Evolutionary conservation across 1,140 invertebrate genomes (phyloP).

Genomic region (Drosophila dunni): DNA sequence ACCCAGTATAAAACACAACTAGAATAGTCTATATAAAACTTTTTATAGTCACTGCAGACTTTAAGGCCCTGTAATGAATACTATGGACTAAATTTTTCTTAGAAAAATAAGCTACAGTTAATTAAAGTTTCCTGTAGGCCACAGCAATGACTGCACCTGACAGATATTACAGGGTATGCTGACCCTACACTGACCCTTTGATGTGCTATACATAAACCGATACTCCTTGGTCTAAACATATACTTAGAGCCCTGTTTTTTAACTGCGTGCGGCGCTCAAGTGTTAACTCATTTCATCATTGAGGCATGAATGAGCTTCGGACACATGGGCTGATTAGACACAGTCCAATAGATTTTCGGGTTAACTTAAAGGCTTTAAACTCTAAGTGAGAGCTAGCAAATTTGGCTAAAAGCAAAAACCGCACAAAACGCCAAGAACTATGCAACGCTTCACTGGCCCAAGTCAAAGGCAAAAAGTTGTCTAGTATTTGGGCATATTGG

Average conservation of each 20-base stretch:
- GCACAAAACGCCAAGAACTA: slow-evolving; percentile 65
- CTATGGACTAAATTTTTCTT: too few relatives aligned
- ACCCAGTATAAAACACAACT: slow-evolving; percentile 14
- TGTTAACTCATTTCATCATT: slow-evolving; percentile 78
- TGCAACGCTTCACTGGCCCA: slow-evolving; percentile 63
- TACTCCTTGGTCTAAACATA: not conserved
- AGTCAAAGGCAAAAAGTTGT: slow-evolving; percentile 70
- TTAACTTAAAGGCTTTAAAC: slow-evolving; percentile 51
- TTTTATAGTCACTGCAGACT: not conserved
- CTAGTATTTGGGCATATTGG: not conserved
- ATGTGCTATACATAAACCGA: slow-evolving; percentile 5
- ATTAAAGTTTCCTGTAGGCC: too few relatives aligned
- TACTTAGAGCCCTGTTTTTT: not conserved
- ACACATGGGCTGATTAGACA: slow-evolving; percentile 70
- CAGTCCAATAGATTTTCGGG: slow-evolving; percentile 23
- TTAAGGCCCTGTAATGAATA: not conserved
- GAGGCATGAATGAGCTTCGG: slow-evolving; percentile 76
- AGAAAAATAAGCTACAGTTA: too few relatives aligned
- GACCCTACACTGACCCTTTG: slow-evolving; percentile 6
- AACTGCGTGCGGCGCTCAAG: slow-evolving; percentile 66
- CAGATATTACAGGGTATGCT: not conserved
- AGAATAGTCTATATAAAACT: slow-evolving; percentile 27
- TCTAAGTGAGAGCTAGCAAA: slow-evolving; percentile 35
- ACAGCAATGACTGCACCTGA: not conserved
- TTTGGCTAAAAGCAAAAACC: slow-evolving; percentile 77